Evolutionary conservation across 1,140 invertebrate species (phyloP).

Genomic region (Venustaconcha ellipsiformis): DNA sequence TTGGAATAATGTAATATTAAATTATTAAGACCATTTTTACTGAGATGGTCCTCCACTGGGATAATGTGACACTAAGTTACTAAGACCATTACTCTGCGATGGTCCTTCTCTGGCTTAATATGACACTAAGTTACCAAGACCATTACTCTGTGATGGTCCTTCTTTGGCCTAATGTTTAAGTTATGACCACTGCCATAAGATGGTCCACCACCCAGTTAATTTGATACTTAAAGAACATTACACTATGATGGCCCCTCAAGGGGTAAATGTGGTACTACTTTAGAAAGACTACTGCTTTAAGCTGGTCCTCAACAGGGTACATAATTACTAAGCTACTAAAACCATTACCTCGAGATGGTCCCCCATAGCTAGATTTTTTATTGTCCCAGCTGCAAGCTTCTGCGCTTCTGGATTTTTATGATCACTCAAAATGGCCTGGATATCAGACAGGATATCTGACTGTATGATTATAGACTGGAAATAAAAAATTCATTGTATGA

Average conservation of each 20-base stretch:
- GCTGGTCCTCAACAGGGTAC: slow-evolving; percentile 19
- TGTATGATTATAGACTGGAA: slow-evolving; percentile 41
- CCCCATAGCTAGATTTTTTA: slow-evolving; percentile 55
- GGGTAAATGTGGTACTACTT: too few species aligned
- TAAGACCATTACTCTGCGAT: background rate
- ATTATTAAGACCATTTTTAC: too few species aligned
- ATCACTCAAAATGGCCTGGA: slow-evolving; percentile 44
- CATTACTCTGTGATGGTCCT: background rate
- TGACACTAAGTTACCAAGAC: too few species aligned
- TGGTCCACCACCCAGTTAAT: too few species aligned
- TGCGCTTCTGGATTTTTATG: slow-evolving; percentile 48
- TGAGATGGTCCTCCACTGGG: too few species aligned
- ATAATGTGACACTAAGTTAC: background rate
- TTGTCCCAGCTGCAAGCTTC: slow-evolving; percentile 53
- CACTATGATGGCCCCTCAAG: too few species aligned
- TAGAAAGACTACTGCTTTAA: background rate
- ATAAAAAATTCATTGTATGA: slow-evolving; percentile 5
- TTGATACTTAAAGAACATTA: background rate
- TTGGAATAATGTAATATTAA: too few species aligned
- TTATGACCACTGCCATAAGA: too few species aligned
- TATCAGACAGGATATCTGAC: slow-evolving; percentile 45
- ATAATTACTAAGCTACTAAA: too few species aligned
- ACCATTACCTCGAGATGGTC: slow-evolving; percentile 31
- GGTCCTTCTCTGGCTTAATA: too few species aligned
- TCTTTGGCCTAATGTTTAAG: too few species aligned